Conservation (phyloP, 2,888 invertebrate species). For the Iphiclides podalirius region DNA sequence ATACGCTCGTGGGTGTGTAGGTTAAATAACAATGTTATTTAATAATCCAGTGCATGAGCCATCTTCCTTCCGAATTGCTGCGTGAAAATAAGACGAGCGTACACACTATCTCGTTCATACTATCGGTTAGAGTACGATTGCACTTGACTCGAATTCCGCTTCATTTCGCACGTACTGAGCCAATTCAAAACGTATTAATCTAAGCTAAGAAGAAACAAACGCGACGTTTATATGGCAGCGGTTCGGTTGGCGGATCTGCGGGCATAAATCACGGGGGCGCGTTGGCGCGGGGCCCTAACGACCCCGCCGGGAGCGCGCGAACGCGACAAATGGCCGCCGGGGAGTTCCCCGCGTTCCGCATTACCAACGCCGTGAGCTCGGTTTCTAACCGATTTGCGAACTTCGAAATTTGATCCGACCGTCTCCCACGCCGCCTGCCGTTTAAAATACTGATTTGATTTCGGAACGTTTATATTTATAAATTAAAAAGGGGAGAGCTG, state of each 20-base stretch:
- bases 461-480: not conserved
- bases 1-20: too few relatives aligned
- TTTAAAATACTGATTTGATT: not conserved
- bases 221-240: constrained; percentile 77
- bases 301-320: constrained; percentile 51
- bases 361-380: not conserved
- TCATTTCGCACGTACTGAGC: too few relatives aligned
- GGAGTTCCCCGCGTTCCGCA: constrained; percentile 33
- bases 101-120: too few relatives aligned
- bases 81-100: too few relatives aligned
- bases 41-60: too few relatives aligned
- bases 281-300: constrained; percentile 59
- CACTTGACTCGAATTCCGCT: not conserved
- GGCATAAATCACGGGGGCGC: constrained; percentile 63
- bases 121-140: too few relatives aligned
- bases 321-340: constrained; percentile 65
- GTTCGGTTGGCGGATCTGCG: constrained; percentile 47
- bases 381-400: constrained; percentile 21
- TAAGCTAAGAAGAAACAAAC: constrained; percentile 70
- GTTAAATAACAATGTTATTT: too few relatives aligned
- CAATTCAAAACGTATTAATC: constrained; percentile 33
- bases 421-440: constrained; percentile 20
- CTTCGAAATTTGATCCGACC: constrained; percentile 63
- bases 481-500: not conserved
- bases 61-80: too few relatives aligned